A percentile compares a stretch with the other conserved stretches of the same genome.
These are phyloP conservation scores for Gallinago undulata DNA, from an alignment of 2,113 vertebrate species.

Conservation along the genomic window DNA sequence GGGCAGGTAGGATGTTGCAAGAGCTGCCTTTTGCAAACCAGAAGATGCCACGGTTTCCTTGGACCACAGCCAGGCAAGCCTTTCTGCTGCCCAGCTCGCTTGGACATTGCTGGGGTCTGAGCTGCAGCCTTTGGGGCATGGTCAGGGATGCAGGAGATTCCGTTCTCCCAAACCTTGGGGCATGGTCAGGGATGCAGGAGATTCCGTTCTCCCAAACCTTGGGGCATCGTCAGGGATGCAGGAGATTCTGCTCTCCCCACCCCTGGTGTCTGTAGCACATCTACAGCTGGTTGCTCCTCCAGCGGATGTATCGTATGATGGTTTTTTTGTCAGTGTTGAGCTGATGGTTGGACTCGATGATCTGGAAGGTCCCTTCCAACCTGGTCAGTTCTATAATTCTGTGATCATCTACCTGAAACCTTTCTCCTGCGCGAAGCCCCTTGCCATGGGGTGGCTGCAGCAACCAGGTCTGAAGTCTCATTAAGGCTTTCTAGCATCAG, in stretches of 20 bases:
- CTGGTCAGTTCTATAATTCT: not conserved
- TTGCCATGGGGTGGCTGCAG: not conserved
- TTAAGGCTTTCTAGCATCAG: not conserved
- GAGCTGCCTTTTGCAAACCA: not conserved
- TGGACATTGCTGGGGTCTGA: not conserved
- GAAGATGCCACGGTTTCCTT: not conserved
- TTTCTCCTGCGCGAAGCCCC: not conserved
- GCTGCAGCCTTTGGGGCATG: not conserved
- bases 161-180: too few relatives aligned
- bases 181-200: too few relatives aligned
- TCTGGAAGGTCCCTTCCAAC: not conserved
- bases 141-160: not conserved
- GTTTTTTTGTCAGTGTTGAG: not conserved
- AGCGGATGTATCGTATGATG: not conserved
- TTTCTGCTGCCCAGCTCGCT: not conserved
- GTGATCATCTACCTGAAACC: not conserved
- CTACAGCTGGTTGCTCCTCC: not conserved
- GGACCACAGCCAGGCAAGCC: not conserved
- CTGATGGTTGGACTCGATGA: not conserved
- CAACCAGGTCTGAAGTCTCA: not conserved
- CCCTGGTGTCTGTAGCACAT: not conserved
- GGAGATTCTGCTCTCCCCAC: too few relatives aligned
- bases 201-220: too few relatives aligned
- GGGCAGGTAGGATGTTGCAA: not conserved
- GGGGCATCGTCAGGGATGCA: too few relatives aligned